phyloP scores from a whole-genome alignment of 2,888 invertebrate genomes.

The Leistus spinibarbis region DNA sequence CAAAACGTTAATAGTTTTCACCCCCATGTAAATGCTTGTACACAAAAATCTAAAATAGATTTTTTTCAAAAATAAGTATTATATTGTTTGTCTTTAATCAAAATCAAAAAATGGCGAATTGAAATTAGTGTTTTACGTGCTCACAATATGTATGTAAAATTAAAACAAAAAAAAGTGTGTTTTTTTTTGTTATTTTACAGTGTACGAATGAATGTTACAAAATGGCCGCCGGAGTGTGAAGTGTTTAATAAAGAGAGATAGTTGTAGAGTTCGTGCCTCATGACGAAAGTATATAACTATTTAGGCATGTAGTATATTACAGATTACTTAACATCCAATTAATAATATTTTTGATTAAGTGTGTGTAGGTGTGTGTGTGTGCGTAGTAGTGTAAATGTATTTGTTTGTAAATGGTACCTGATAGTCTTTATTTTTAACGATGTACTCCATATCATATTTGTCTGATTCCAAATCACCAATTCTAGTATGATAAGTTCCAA shows the following conservation, averaged over 20 bases:
- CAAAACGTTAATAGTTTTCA: no score
- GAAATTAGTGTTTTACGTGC: not conserved
- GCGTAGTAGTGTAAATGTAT: not conserved
- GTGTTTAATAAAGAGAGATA: slow-evolving; percentile 30
- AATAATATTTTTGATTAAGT: not conserved
- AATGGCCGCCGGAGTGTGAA: slow-evolving; percentile 12
- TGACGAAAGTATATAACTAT: slow-evolving; percentile 28
- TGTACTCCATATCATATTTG: slow-evolving; percentile 98
- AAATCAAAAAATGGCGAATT: not conserved
- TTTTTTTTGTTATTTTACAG: not conserved
- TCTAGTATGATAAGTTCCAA: slow-evolving; percentile 87
- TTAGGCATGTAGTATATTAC: not conserved
- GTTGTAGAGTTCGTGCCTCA: slow-evolving; percentile 24
- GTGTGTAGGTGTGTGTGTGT: no score
- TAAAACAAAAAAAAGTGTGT: not conserved
- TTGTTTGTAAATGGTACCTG: slow-evolving; percentile 78
- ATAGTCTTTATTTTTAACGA: slow-evolving; percentile 97
- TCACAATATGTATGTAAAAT: not conserved
- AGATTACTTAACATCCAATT: not conserved
- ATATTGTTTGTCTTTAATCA: not conserved
- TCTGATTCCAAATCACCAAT: slow-evolving; percentile 87
- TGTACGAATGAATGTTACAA: slow-evolving; percentile 25
- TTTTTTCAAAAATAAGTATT: not conserved
- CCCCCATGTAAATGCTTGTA: no score
- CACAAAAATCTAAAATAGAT: no score